These are phyloP conservation scores for Drosophila kohkoa DNA, from an alignment of 1,140 invertebrate genomes.

Conservation along the genomic window DNA sequence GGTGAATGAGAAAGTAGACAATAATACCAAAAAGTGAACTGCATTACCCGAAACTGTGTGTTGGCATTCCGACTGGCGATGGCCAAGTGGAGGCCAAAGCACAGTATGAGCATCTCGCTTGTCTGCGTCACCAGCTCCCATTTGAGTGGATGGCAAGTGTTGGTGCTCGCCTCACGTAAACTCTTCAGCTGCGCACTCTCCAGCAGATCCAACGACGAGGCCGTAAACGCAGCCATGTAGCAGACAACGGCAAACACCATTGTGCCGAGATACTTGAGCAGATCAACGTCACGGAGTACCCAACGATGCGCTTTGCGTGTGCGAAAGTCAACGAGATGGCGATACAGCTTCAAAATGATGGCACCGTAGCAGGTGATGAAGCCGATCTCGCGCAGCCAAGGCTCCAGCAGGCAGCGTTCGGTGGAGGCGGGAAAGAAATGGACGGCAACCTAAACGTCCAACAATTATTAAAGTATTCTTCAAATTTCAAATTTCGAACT, in stretches of 20 bases:
- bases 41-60: conserved; percentile 90
- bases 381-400: conserved; percentile 95
- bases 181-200: conserved; percentile 84
- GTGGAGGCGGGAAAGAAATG: conserved; percentile 92
- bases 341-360: conserved; percentile 95
- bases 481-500: conserved; percentile 81
- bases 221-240: conserved; percentile 95
- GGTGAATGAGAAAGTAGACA: background rate
- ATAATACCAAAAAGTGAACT: background rate
- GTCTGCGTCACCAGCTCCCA: conserved; percentile 96
- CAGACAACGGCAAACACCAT: conserved; percentile 92
- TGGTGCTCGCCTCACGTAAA: conserved; percentile 86
- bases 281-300: conserved; percentile 93
- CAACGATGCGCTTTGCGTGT: conserved; percentile 96
- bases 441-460: conserved; percentile 89
- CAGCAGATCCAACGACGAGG: conserved; percentile 87
- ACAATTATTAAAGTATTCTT: background rate
- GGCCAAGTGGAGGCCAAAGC: conserved; percentile 93
- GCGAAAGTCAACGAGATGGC: conserved; percentile 91
- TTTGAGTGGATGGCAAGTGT: conserved; percentile 91
- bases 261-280: conserved; percentile 90
- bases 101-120: conserved; percentile 93
- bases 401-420: conserved; percentile 91
- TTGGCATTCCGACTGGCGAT: conserved; percentile 93
- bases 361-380: conserved; percentile 96